These are phyloP conservation scores for Bufo gargarizans DNA, from an alignment of 2,113 vertebrate genomes.

Conservation along the genomic window DNA sequence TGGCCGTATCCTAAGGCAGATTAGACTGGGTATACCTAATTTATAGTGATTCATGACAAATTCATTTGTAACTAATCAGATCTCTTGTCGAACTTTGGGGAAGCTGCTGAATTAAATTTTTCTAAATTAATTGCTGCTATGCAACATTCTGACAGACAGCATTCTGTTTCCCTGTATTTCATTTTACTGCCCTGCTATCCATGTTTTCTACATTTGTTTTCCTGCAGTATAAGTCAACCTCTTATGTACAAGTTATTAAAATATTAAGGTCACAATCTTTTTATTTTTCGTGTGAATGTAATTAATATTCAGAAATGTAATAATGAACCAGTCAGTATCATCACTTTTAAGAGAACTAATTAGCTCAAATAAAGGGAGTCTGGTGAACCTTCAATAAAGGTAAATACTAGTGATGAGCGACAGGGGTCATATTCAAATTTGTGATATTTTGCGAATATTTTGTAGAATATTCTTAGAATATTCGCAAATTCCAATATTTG, in stretches of 20 bases:
- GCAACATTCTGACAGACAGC: neutral
- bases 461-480: too few relatives aligned
- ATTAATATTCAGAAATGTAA: neutral
- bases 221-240: neutral
- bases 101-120: neutral
- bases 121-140: neutral
- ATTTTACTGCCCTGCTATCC: neutral
- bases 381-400: neutral
- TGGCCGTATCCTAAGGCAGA: too few relatives aligned
- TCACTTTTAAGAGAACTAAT: neutral
- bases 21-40: too few relatives aligned
- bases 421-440: too few relatives aligned
- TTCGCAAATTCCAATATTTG: too few relatives aligned
- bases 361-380: neutral
- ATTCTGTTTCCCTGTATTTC: neutral
- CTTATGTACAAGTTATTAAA: neutral
- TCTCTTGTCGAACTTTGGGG: too few relatives aligned
- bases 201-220: neutral
- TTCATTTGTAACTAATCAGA: too few relatives aligned
- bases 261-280: neutral
- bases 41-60: too few relatives aligned
- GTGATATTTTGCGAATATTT: too few relatives aligned
- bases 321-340: neutral
- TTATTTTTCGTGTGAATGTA: neutral
- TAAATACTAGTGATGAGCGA: too few relatives aligned